Evolutionary conservation across 2,113 vertebrate species (phyloP), one percentile per base, ranked within the genome.

Genomic region (Myrmophylax atrothorax): DNA sequence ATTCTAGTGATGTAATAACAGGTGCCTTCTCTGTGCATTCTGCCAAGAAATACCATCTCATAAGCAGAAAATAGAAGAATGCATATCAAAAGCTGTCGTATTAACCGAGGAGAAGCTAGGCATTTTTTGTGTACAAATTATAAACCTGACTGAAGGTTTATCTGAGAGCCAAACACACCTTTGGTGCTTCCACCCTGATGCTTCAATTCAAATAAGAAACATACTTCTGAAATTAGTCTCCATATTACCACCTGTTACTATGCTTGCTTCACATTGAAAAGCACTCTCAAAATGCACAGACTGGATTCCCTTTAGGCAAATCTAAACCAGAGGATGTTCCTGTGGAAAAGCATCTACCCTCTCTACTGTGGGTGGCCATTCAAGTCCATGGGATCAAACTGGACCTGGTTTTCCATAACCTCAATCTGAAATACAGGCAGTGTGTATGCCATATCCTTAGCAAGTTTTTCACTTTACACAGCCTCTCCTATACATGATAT

Each of bases 1-100:
- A 81, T 67, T 89, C 55, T 89, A 89, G 70, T 73, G 72, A 70
- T 59, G 63, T 89, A 93, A 60, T 72, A 96, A 84, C 55, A 93
- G 87, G 74, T 95, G 56, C 24, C 55, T 89, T 33, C 33, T 79
- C 66, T 64, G 53, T 86, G 31, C 40, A 3, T 80, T 93, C 74
- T 96, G 50, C 78, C 93, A 95, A 95, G 84, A 93, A 82, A 95
- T 79, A 46, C 49, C 18, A 37, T 38, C 69, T 70, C 8, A 5
- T 72, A 84, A 89, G 77, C 64, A 74, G 77, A 94, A 94, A 92
- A 90, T 47, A 72, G 56, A 90, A 64, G 42, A 40, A 40, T 62
- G 29, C 37, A 22, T 52, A 8, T 68, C 53, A 89, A 93, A 83
- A 40, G 44, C 9, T 56, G 58, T 81, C 1, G 1, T 66, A 29